Evolutionary conservation across 2,888 invertebrate genomes (phyloP).

Genomic region (Gari tellinella): DNA sequence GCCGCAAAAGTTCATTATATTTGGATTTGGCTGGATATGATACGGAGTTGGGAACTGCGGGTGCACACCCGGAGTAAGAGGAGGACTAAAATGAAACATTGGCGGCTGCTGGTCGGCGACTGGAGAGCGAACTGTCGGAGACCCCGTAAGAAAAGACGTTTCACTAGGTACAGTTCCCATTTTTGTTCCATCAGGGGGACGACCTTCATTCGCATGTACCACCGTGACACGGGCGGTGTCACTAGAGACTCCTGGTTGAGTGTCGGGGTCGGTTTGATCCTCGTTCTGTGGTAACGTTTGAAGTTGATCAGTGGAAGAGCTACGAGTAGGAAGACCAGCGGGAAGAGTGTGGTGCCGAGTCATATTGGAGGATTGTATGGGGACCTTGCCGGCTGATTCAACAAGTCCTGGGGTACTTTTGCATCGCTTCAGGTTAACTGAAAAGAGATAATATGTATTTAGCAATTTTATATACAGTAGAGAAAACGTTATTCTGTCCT

Average conservation of each 20-base stretch:
- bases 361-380: slow-evolving; percentile 84
- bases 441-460: slow-evolving; percentile 12
- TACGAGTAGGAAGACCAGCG: slow-evolving; percentile 69
- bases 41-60: slow-evolving; percentile 51
- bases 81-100: slow-evolving; percentile 61
- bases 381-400: slow-evolving; percentile 95
- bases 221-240: slow-evolving; percentile 28
- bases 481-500: too few species aligned
- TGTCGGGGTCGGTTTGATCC: slow-evolving; percentile 16
- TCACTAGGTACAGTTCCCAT: slow-evolving; percentile 77
- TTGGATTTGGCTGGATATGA: slow-evolving; percentile 46
- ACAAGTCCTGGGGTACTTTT: slow-evolving; percentile 98
- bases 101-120: slow-evolving; percentile 39
- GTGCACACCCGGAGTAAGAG: slow-evolving; percentile 39
- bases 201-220: slow-evolving; percentile 61
- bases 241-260: slow-evolving; percentile 17
- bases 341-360: slow-evolving; percentile 77
- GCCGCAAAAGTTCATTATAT: slow-evolving; percentile 47
- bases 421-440: slow-evolving; percentile 95
- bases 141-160: slow-evolving; percentile 74
- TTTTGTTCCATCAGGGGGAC: slow-evolving; percentile 57
- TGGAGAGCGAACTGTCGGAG: slow-evolving; percentile 62
- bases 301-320: slow-evolving; percentile 44
- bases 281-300: slow-evolving; percentile 12
- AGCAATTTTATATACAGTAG: too few species aligned